Base-by-base conservation (phyloP, 37 sponge, comb jelly and placozoan genomes). In the Aplysina aerophoba region DNA sequence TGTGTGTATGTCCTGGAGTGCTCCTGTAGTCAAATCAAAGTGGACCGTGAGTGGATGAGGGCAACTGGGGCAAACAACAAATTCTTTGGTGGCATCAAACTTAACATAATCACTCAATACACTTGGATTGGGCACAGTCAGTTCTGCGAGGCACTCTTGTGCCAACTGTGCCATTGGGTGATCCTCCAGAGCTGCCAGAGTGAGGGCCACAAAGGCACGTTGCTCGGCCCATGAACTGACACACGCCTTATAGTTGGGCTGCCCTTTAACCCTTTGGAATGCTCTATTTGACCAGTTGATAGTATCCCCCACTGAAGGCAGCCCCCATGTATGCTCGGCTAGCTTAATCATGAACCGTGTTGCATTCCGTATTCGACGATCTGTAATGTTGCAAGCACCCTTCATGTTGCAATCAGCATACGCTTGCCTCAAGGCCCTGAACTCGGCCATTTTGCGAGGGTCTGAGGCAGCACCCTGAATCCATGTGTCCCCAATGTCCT, bases 401-500 rank as follows among this genome's bases (percentile, higher is more conserved):
- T 41, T 40, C 50, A n/a, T 4, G 19, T 81, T 15, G 80, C 74
- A 81, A 4, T 72, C 53, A 50, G 50, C 20, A 38, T 57, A 72
- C 20, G 81, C 81, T 24, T 22, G 27, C 36, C 75, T 54, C 13
- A 73, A 40, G 22, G 85, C 85, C 53, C 88, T 67, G 55, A 84
- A 87, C 58, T 59, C 73, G 15, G 92, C 85, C 62, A 73, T 74
- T 53, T 91, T 91, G 19, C 74, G 85, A 39, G 92, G 92, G 30
- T 91, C 92, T 44, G 91, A 86, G 0, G 86, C 87, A 27, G 83
- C 77, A 17, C 91, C 91, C 79, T 90, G 88, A 25, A 85, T 85
- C 92, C 92, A 91, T 30, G 92, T 91, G 60, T 91, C 92, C 0
- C 92, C 92, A n/a, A 87, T 84, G 55, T 91, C 92, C 31, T 34